A percentile compares a stretch with the other conserved stretches of the same genome.
Conservation (phyloP, 2,888 invertebrate species). For the Crepidodera aurea region DNA sequence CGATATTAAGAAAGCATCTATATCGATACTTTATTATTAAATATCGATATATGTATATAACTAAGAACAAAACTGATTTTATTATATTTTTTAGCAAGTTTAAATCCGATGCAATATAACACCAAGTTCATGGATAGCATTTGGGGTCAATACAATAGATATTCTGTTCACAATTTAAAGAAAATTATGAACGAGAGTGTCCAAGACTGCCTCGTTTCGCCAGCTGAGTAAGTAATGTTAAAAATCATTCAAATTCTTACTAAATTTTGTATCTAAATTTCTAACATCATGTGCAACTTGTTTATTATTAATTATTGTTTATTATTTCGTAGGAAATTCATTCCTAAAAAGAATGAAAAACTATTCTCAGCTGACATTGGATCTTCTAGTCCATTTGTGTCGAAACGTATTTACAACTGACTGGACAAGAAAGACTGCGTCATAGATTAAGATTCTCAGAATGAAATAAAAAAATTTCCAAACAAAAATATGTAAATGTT, state of each 20-base stretch:
- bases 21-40: too few species aligned
- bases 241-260: neutral
- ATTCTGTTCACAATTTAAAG: slow-evolving; percentile 89
- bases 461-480: too few species aligned
- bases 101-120: slow-evolving; percentile 79
- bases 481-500: too few species aligned
- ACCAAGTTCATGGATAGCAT: slow-evolving; percentile 90
- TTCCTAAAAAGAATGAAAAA: neutral
- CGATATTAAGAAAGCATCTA: too few species aligned
- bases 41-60: too few species aligned
- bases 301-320: neutral
- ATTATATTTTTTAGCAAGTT: slow-evolving; percentile 61
- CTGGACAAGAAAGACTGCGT: neutral
- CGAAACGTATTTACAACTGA: slow-evolving; percentile 3
- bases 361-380: slow-evolving; percentile 1
- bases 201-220: neutral
- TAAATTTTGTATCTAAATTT: neutral
- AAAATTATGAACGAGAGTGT: slow-evolving; percentile 68
- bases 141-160: slow-evolving; percentile 90
- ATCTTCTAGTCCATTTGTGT: neutral
- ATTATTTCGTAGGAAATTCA: neutral
- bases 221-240: slow-evolving; percentile 17
- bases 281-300: neutral
- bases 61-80: too few species aligned
- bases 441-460: too few species aligned